Evolutionary conservation across 2,888 invertebrate genomes (phyloP), one percentile per base, ranked within the genome.

Genomic region (Pristionchus arcanus): DNA sequence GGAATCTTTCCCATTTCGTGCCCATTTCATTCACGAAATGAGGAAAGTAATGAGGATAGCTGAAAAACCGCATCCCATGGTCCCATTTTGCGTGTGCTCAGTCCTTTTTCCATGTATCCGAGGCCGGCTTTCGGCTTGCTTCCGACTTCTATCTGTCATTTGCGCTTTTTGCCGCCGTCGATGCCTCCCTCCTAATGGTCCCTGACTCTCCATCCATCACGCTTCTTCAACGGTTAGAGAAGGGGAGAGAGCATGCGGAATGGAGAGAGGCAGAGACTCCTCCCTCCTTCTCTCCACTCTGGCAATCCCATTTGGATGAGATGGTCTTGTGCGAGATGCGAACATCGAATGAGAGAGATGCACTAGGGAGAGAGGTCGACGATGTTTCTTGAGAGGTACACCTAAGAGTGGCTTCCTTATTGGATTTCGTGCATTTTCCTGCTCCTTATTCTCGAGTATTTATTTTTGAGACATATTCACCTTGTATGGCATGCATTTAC

Each of bases 81-180:
- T 34, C 68, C 19, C 68, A 31, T 13, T 25, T 59, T 31, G 68
- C 68, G 16, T 16, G 68, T 21, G 25, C 66, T 31, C 31, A 68
- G 31, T 68, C 68, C 31, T 68, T 68, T 68, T 68, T 66, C 55
- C 28, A 68, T 34, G 68, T 68, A 28, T 28, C 31, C 2, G 0
- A 13, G 66, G 11, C 42, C 42, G 25, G 13, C 68, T 68, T 16
- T 68, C 68, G 31, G 68, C 68, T 31, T 31, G 68, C 28, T 68
- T 68, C 68, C 68, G 68, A 28, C 68, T 68, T 68, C 68, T 34
- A 68, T 68, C 68, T 34, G 68, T 68, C 68, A 68, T 68, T 34
- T 68, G n/a, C 68, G 68, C 19, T 68, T 68, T 68, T 68, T 68
- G 28, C 31, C 68, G 4, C 11, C 63, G 25, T 63, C 25, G 25